Evolutionary conservation across 1,140 invertebrate genomes (phyloP).

Genomic region (Pseudomyrmex dendroicus): DNA sequence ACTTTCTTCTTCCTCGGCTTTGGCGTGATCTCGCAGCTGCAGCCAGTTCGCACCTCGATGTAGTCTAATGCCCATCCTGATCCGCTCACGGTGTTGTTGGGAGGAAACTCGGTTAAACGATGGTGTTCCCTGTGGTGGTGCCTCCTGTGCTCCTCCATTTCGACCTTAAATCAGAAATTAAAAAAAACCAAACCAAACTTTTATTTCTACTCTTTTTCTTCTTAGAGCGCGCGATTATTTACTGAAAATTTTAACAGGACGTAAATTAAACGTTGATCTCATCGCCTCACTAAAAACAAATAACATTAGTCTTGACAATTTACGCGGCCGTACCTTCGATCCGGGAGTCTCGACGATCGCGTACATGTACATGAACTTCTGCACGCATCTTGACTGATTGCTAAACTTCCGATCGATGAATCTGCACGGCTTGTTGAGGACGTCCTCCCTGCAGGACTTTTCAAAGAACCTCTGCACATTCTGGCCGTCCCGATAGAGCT

Average conservation of each 20-base stretch:
- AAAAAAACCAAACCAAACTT: too few species aligned
- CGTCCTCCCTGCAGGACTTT: slow-evolving; percentile 90
- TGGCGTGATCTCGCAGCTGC: slow-evolving; percentile 90
- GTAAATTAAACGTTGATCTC: too few species aligned
- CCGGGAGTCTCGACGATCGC: slow-evolving; percentile 88
- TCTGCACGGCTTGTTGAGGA: slow-evolving; percentile 90
- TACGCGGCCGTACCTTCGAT: slow-evolving; percentile 47
- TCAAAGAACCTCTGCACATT: slow-evolving; percentile 91
- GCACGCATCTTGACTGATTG: slow-evolving; percentile 91
- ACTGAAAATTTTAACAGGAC: too few species aligned
- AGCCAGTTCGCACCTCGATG: slow-evolving; percentile 92
- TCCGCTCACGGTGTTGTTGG: slow-evolving; percentile 79
- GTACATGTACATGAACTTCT: slow-evolving; percentile 94
- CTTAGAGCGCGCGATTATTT: too few species aligned
- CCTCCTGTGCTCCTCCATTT: slow-evolving; percentile 80
- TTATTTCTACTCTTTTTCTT: too few species aligned
- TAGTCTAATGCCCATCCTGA: slow-evolving; percentile 91
- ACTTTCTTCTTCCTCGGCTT: slow-evolving; percentile 83
- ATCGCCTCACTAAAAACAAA: neutral
- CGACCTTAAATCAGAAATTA: neutral
- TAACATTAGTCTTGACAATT: neutral
- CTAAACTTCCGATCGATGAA: slow-evolving; percentile 90
- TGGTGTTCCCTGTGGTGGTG: slow-evolving; percentile 83
- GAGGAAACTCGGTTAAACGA: slow-evolving; percentile 85
- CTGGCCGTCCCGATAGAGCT: slow-evolving; percentile 90